phyloP scores from a whole-genome alignment of 2,888 invertebrate genomes.

The Hipparchia sbordonii region DNA sequence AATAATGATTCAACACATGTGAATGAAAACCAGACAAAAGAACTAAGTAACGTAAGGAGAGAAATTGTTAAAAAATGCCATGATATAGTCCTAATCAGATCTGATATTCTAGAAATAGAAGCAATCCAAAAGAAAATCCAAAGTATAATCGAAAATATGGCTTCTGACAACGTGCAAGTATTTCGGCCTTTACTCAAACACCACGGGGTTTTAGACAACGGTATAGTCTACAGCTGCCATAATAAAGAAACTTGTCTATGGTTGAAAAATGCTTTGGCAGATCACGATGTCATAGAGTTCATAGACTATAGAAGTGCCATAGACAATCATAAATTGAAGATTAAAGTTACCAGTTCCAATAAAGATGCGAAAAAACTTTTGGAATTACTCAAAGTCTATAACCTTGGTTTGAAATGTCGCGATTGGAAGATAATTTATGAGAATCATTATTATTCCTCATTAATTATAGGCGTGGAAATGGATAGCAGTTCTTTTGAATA shows the following conservation, averaged over 20 bases:
- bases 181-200: conserved; percentile 56
- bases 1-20: neutral
- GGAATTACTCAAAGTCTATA: conserved; percentile 52
- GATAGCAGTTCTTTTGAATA: conserved; percentile 52
- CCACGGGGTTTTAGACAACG: conserved; percentile 56
- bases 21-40: neutral
- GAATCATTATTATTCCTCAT: conserved; percentile 36
- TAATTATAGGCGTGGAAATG: conserved; percentile 43
- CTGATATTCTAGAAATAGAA: conserved; percentile 1
- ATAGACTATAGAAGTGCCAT: conserved; percentile 25
- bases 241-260: conserved; percentile 48
- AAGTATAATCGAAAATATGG: conserved; percentile 47
- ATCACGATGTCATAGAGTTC: conserved; percentile 39
- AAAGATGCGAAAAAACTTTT: conserved; percentile 47
- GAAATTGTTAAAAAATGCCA: neutral
- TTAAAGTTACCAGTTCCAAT: conserved; percentile 48
- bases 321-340: conserved; percentile 44
- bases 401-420: conserved; percentile 48
- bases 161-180: conserved; percentile 2
- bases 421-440: conserved; percentile 50
- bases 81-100: conserved; percentile 1
- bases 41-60: neutral
- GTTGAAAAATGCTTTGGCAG: conserved; percentile 43
- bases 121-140: conserved; percentile 41
- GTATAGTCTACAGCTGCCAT: conserved; percentile 57